Evolutionary conservation across 2,888 invertebrate species (phyloP).

Genomic region (Trichopria drosophilae): DNA sequence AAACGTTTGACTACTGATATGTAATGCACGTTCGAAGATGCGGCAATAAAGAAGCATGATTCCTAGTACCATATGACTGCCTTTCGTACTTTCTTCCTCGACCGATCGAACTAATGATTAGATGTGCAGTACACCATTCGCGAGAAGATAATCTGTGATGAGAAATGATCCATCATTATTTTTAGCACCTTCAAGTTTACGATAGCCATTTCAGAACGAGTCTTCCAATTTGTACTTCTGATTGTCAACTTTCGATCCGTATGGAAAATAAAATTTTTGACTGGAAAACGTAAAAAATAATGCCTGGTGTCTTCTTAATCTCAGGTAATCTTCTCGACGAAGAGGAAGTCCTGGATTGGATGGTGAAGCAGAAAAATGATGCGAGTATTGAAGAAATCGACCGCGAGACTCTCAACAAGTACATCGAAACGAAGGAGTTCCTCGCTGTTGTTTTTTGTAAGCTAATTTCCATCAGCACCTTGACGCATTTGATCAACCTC

Average conservation of each 20-base stretch:
- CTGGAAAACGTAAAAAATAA: conserved; percentile 17
- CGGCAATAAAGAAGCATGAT: conserved; percentile 52
- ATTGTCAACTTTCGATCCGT: neutral
- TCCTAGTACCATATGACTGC: conserved; percentile 47
- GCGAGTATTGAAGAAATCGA: conserved; percentile 89
- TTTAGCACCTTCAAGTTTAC: conserved; percentile 21
- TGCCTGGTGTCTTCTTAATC: conserved; percentile 31
- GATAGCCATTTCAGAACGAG: conserved; percentile 49
- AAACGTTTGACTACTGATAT: too few relatives aligned
- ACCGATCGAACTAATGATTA: too few relatives aligned
- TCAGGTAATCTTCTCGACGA: conserved; percentile 77
- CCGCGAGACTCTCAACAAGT: conserved; percentile 77
- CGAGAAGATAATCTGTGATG: conserved; percentile 35
- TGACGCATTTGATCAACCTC: neutral
- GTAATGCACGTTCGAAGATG: conserved; percentile 40
- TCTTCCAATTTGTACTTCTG: conserved; percentile 13
- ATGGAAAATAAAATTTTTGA: conserved; percentile 4
- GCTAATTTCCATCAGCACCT: conserved; percentile 56
- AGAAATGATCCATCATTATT: conserved; percentile 31
- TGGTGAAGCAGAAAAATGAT: conserved; percentile 87
- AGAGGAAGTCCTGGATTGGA: conserved; percentile 85
- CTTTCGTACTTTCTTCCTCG: conserved; percentile 41
- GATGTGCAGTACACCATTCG: too few relatives aligned
- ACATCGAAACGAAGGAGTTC: conserved; percentile 88
- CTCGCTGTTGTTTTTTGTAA: conserved; percentile 91